Evolutionary conservation across 2,888 invertebrate genomes (phyloP), one percentile per base, ranked within the genome.

Genomic region (Furcula furcula): DNA sequence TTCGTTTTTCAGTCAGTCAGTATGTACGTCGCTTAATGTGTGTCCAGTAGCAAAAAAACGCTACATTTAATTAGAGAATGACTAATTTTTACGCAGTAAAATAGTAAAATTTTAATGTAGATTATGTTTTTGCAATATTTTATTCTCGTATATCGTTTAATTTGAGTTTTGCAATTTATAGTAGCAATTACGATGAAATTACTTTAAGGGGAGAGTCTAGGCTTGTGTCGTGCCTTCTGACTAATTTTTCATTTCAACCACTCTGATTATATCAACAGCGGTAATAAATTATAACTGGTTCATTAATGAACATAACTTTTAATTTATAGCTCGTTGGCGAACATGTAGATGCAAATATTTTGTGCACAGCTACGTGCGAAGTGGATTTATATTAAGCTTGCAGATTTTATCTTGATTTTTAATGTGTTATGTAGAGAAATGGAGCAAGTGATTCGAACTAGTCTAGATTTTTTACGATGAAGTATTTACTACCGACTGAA

Each of bases 271-370:
- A 76, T 78, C 73, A 66, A 53, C 57, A 61, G 55, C 64, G 67
- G 74, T 76, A 76, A 69, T 81, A 83, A 79, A 78, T 79, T 75
- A 72, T 76, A 77, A 76, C 81, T 68, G 68, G 80, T 80, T 76
- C 78, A 77, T 79, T 81, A 81, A 78, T 76, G 78, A 72, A 74
- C 76, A 81, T 77, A 80, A 80, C 73, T 80, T 75, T 73, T 67
- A 79, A 78, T 78, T 76, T 76, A 79, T 78, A 56, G 62, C 66
- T 63, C 53, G 65, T 71, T 67, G 49, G 59, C 51, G 57, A 55
- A 68, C 64, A 59, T 65, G 68, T 69, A 61, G 57, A 69, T 73
- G 72, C 66, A 70, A 70, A 73, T 70, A 67, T 68, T 70, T 52
- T 57, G 51, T 53, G 27, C 32, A 45, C 37, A 49, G 46, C 35